Evolutionary conservation across 2,113 vertebrate species (phyloP).

Genomic region (Myiagra hebetior): DNA sequence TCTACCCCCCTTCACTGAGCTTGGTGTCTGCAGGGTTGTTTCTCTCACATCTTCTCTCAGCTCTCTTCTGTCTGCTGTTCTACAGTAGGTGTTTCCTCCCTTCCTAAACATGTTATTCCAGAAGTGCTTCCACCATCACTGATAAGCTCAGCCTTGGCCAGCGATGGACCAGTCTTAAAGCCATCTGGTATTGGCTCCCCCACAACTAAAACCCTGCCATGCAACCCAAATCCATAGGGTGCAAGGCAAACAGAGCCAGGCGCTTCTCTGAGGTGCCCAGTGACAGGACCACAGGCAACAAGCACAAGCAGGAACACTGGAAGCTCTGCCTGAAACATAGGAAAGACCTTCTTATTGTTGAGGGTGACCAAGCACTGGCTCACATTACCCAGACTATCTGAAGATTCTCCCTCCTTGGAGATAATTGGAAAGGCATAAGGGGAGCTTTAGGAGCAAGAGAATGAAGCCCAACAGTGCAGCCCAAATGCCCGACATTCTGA

Average conservation of each 20-base stretch:
- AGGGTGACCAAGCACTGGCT: not conserved
- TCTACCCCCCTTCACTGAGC: not conserved
- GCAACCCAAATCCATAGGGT: not conserved
- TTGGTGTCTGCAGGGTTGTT: not conserved
- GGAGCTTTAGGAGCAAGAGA: not conserved
- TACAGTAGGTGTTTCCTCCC: not conserved
- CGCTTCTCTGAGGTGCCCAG: not conserved
- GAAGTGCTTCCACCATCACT: not conserved
- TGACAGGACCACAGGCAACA: not conserved
- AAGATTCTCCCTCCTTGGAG: not conserved
- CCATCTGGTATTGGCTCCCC: not conserved
- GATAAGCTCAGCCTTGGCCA: not conserved
- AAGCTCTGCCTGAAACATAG: not conserved
- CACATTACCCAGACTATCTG: not conserved
- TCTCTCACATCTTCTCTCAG: not conserved
- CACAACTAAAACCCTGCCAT: not conserved
- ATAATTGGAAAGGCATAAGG: not conserved
- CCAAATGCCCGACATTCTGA: not conserved
- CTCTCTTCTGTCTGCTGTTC: not conserved
- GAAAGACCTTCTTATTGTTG: not conserved
- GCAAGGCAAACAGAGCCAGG: not conserved
- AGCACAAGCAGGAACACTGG: not conserved
- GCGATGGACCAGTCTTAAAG: not conserved
- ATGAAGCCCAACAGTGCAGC: not conserved
- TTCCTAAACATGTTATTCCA: not conserved